Evolutionary conservation across 2,113 vertebrate species (phyloP), one percentile per base, ranked within the genome.

Genomic region (Rhipidura dahli): DNA sequence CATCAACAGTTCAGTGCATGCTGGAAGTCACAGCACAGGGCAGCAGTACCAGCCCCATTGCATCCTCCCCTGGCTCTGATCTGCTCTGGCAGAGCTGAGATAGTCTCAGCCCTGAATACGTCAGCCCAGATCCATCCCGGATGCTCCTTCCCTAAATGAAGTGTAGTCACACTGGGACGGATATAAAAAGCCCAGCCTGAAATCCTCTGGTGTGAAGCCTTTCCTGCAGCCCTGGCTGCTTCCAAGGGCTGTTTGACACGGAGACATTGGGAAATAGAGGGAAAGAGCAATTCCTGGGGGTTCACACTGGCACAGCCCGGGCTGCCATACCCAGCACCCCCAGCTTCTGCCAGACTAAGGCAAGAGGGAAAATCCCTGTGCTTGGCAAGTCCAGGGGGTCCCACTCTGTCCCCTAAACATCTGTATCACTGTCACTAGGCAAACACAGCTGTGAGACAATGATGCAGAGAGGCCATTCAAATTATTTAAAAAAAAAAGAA

Each of bases 311-410:
- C 50, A 31, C 4, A 13, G 28, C n/a, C 66, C 0, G 0, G 24
- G 21, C 31, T 57, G 65, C 42, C 4, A 1, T 27, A 35, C 39
- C 33, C 37, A 45, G 72, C 70, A 31, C 27, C 28, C 39, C 13
- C 16, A 45, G 16, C 2, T 16, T 57, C 71, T 19, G 23, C 39
- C 9, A 5, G 27, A 2, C 10, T 6, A 10, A 20, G 33, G 39
- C 30, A 42, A 2, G 7, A 0, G 2, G 33, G 49, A 45, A 40
- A 70, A 70, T 0, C 5, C 6, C 1, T 0, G 23, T 8, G 5
- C 39, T n/a, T 33, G 6, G 26, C 37, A 22, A 45, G 30, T 15
- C 53, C 40, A 2, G 17, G 20, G 18, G 9, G 24, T 23, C 35
- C 73, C 77, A 30, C 15, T 0, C 0, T 1, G 8, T 23, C 45